Conservation (phyloP, 1,140 invertebrate genomes). For the Steinernema feltiae region DNA sequence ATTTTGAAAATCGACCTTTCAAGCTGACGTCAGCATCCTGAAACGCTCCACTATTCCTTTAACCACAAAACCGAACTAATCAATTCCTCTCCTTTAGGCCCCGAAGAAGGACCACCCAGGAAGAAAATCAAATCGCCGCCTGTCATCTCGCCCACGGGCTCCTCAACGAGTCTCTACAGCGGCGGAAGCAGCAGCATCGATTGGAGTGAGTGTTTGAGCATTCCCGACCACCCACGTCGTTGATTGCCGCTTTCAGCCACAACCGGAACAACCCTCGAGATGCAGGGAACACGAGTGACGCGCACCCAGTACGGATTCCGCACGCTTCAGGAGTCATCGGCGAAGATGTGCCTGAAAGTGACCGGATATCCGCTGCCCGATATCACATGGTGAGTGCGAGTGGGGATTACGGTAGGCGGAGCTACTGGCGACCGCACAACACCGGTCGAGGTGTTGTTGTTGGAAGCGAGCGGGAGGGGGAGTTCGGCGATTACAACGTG, state of each 20-base stretch:
- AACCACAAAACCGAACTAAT: no score
- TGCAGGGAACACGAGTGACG: constrained; percentile 57
- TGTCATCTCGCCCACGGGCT: constrained; percentile 55
- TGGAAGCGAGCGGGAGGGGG: no score
- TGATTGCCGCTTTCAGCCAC: constrained; percentile 44
- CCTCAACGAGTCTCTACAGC: constrained; percentile 52
- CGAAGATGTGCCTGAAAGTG: constrained; percentile 86
- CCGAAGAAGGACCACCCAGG: constrained; percentile 57
- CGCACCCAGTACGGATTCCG: constrained; percentile 66
- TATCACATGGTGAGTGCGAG: constrained; percentile 69
- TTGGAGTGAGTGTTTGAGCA: constrained; percentile 41
- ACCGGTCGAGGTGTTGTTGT: background rate
- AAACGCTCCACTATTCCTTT: no score
- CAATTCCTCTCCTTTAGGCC: constrained; percentile 42
- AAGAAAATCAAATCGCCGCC: constrained; percentile 58
- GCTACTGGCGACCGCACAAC: background rate
- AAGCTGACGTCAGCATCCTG: no score
- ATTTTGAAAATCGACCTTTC: no score
- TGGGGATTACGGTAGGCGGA: no score
- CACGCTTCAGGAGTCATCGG: constrained; percentile 76
- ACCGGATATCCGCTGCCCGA: constrained; percentile 87
- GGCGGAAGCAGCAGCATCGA: constrained; percentile 52
- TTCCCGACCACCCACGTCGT: background rate
- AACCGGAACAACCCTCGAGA: constrained; percentile 56
- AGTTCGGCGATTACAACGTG: no score